Conservation (phyloP, 2,797 vertebrate species). For the Tinamus major region DNA sequence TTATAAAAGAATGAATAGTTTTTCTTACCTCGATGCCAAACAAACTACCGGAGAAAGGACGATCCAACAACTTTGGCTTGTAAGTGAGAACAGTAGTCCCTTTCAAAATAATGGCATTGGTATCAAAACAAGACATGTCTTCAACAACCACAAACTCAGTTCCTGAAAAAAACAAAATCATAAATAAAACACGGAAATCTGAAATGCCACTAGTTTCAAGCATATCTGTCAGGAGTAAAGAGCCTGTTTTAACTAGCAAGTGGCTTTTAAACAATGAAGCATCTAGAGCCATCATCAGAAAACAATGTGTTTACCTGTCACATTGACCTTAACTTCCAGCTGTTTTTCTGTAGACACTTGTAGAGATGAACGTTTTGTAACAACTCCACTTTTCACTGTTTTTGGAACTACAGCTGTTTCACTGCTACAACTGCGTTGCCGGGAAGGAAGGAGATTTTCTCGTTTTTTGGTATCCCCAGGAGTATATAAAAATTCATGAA, state of each 20-base stretch:
- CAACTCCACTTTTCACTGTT: constrained; percentile 92
- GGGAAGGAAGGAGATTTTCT: neutral
- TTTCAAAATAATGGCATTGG: constrained; percentile 94
- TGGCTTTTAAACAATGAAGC: neutral
- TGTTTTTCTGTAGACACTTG: constrained; percentile 86
- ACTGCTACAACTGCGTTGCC: constrained; percentile 73
- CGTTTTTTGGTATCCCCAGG: constrained; percentile 80
- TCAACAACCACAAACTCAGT: constrained; percentile 98
- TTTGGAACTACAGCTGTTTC: constrained; percentile 86
- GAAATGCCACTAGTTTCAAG: neutral
- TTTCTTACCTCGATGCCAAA: constrained; percentile 92
- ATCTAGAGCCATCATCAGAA: neutral
- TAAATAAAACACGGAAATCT: neutral
- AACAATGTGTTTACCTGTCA: constrained; percentile 85
- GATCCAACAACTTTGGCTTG: constrained; percentile 91
- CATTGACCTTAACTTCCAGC: constrained; percentile 94
- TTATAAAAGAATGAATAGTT: neutral
- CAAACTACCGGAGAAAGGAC: constrained; percentile 94
- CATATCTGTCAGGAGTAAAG: neutral
- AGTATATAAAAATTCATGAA: constrained; percentile 88
- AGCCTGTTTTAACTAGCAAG: neutral
- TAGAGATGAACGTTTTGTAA: constrained; percentile 94
- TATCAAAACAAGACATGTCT: constrained; percentile 91
- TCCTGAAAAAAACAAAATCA: constrained; percentile 76
- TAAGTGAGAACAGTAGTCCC: constrained; percentile 97